Conservation (phyloP, 2,888 invertebrate species). For the Sarcophaga caerulescens region DNA sequence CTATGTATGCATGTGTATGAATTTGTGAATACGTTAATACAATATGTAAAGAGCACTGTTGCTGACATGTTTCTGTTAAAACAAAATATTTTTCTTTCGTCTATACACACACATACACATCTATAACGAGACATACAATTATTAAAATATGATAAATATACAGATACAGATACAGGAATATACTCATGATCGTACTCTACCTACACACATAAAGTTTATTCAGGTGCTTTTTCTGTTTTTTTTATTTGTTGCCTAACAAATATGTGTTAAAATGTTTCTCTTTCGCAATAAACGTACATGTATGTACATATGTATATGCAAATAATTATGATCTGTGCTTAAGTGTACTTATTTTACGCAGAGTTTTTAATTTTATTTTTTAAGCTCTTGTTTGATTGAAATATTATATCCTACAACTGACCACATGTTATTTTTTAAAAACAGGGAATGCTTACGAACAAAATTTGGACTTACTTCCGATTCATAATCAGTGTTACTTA, state of each 20-base stretch:
- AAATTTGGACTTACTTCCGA: too few relatives aligned
- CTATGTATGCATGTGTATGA: too few relatives aligned
- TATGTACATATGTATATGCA: too few relatives aligned
- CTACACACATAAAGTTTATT: not conserved
- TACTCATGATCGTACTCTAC: not conserved
- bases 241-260: not conserved
- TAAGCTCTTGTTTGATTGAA: not conserved
- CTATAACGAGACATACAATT: not conserved
- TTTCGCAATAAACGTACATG: too few relatives aligned
- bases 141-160: constrained; percentile 8
- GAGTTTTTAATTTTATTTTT: not conserved
- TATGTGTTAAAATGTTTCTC: too few relatives aligned
- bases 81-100: not conserved
- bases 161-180: not conserved
- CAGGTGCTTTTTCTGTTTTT: not conserved
- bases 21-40: too few relatives aligned
- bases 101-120: not conserved
- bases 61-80: constrained; percentile 32
- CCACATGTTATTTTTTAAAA: not conserved
- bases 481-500: too few relatives aligned
- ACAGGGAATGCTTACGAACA: too few relatives aligned
- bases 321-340: too few relatives aligned
- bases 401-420: not conserved
- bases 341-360: too few relatives aligned
- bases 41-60: not conserved